Evolutionary conservation across 2,888 invertebrate genomes (phyloP).

Genomic region (Cephus runcator): DNA sequence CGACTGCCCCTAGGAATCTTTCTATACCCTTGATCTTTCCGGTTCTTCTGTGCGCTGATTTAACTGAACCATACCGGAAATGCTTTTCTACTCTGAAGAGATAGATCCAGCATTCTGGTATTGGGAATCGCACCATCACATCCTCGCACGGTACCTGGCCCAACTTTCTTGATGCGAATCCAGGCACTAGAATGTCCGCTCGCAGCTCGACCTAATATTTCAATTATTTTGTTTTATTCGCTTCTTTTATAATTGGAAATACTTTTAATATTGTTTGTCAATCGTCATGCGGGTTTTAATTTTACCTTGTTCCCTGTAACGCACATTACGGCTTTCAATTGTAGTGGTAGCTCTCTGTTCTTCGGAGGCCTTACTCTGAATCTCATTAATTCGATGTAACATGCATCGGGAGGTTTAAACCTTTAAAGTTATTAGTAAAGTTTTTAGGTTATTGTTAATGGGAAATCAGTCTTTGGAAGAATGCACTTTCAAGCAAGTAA

Average conservation of each 20-base stretch:
- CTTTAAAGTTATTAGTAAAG: conserved; percentile 65
- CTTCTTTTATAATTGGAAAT: background rate
- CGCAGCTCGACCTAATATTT: conserved; percentile 84
- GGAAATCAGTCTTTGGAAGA: background rate
- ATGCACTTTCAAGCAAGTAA: background rate
- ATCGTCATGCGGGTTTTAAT: background rate
- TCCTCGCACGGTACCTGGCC: conserved; percentile 98
- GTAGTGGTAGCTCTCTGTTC: conserved; percentile 96
- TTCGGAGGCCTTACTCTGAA: conserved; percentile 95
- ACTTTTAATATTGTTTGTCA: background rate
- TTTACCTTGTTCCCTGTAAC: conserved; percentile 84
- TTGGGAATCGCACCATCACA: conserved; percentile 94
- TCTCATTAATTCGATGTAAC: conserved; percentile 95
- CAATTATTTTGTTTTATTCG: conserved; percentile 10
- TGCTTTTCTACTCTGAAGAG: conserved; percentile 98
- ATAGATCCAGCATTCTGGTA: conserved; percentile 99
- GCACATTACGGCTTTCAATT: conserved; percentile 90
- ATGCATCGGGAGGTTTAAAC: conserved; percentile 97
- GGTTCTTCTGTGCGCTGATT: conserved; percentile 72
- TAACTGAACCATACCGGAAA: conserved; percentile 73
- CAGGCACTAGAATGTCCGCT: conserved; percentile 95
- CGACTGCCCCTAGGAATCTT: conserved; percentile 90
- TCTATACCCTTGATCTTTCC: conserved; percentile 95
- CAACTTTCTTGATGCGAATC: conserved; percentile 94
- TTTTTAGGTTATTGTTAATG: background rate